phyloP scores from a whole-genome alignment of 2,888 invertebrate genomes.

The Serrognathus titanus region DNA sequence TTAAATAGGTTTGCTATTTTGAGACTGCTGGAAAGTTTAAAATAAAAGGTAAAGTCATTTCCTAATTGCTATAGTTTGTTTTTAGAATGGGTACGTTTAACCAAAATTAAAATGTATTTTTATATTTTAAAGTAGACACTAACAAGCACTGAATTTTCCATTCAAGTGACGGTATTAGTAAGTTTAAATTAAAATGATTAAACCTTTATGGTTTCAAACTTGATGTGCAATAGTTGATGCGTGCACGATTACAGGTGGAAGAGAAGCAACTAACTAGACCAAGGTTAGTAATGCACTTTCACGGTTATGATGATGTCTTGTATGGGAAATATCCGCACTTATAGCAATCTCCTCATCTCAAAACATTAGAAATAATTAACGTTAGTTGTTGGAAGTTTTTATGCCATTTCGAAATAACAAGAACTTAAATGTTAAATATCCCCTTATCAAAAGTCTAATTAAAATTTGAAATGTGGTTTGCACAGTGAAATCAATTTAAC shows the following conservation, averaged over 20 bases:
- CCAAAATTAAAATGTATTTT: too few relatives aligned
- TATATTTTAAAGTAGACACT: too few relatives aligned
- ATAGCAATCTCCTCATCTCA: conserved; percentile 20
- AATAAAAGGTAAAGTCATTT: too few relatives aligned
- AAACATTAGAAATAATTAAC: conserved; percentile 23
- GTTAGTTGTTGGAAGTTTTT: conserved; percentile 15
- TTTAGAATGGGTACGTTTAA: too few relatives aligned
- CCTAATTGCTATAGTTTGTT: too few relatives aligned
- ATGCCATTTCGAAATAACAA: conserved; percentile 7
- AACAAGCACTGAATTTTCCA: too few relatives aligned
- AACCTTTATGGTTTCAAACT: not conserved
- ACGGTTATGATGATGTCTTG: conserved; percentile 29
- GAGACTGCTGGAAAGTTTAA: too few relatives aligned
- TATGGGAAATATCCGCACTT: conserved; percentile 28
- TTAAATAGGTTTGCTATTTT: not conserved
- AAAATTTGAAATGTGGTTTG: conserved; percentile 1
- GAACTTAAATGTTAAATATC: conserved; percentile 6
- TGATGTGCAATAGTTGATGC: conserved; percentile 18
- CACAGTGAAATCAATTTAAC: not conserved
- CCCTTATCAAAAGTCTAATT: conserved; percentile 5
- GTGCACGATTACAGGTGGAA: conserved; percentile 26
- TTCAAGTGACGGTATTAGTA: too few relatives aligned
- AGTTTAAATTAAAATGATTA: too few relatives aligned
- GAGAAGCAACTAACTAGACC: conserved; percentile 25
- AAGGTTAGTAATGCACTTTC: conserved; percentile 31